These are phyloP conservation scores for Beroe forskalii DNA, from an alignment of 37 sponge, comb jelly and placozoan genomes.

Conservation along the genomic window DNA sequence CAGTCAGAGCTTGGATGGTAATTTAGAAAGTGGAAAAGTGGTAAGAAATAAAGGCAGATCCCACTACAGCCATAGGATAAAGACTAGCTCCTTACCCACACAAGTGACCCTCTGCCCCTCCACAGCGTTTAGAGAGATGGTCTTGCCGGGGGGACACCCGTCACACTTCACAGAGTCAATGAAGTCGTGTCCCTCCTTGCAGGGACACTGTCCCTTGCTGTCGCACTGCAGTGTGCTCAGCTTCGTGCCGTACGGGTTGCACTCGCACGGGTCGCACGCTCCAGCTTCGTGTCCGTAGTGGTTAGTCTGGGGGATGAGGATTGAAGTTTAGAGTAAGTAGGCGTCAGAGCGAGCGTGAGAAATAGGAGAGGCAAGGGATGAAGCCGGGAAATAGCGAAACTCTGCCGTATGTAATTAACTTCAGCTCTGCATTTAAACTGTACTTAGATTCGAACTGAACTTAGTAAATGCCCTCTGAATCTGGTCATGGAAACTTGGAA, in stretches of 20 bases:
- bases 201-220: constrained; percentile 75
- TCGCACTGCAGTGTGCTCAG: constrained; percentile 70
- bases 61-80: no score
- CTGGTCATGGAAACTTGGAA: no score
- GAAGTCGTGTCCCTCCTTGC: constrained; percentile 80
- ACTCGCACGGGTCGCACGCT: constrained; percentile 73
- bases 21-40: no score
- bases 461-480: no score
- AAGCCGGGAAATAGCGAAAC: no score
- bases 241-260: constrained; percentile 74
- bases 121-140: neutral
- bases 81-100: neutral
- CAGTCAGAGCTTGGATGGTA: no score
- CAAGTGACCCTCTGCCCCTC: neutral
- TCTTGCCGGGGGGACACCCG: constrained; percentile 71
- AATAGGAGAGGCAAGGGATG: neutral
- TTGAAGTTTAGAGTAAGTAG: neutral
- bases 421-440: no score
- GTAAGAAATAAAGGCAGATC: neutral
- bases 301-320: neutral
- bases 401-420: no score
- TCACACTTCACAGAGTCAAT: constrained; percentile 69
- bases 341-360: neutral
- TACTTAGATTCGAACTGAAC: no score
- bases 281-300: constrained; percentile 15